Percentiles rank a stretch among this genome's conserved stretches.
Evolutionary conservation across 30 jellyfish, hydroid and myxozoan genomes (phyloP).

Genomic region (Sanderia malayensis): DNA sequence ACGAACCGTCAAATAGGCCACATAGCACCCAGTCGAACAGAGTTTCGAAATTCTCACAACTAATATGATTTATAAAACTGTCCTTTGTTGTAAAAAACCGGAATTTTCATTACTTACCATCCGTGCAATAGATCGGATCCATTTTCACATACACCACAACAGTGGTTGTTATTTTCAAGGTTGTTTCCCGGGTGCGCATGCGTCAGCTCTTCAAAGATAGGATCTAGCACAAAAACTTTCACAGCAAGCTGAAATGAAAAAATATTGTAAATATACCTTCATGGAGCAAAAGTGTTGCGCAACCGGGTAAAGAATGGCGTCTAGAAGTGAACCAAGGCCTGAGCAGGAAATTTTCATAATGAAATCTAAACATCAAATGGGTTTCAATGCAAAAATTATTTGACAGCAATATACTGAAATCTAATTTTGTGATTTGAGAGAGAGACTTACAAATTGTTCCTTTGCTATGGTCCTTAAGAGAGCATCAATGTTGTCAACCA

Average conservation of each 20-base stretch:
- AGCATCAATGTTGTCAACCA: slow-evolving; percentile 44
- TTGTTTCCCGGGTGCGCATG: slow-evolving; percentile 17
- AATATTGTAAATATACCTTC: no score
- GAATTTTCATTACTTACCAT: slow-evolving; percentile 43
- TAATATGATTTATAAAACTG: no score
- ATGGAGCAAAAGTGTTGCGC: no score
- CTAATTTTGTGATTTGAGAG: neutral
- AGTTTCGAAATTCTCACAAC: no score
- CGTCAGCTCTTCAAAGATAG: slow-evolving; percentile 51
- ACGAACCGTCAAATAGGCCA: no score
- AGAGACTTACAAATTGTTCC: slow-evolving; percentile 38
- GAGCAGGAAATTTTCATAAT: no score
- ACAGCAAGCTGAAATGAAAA: slow-evolving; percentile 38
- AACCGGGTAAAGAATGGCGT: no score
- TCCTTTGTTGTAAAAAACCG: no score
- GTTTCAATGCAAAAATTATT: no score
- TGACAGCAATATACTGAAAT: neutral
- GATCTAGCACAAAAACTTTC: slow-evolving; percentile 47
- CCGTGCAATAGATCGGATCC: slow-evolving; percentile 52
- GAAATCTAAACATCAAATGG: no score
- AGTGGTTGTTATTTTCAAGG: slow-evolving; percentile 29
- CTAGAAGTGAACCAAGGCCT: no score
- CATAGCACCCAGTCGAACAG: no score
- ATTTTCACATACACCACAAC: slow-evolving; percentile 35
- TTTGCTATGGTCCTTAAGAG: slow-evolving; percentile 32